Evolutionary conservation across 2,113 vertebrate genomes (phyloP).

Genomic region (Tauraco erythrolophus): DNA sequence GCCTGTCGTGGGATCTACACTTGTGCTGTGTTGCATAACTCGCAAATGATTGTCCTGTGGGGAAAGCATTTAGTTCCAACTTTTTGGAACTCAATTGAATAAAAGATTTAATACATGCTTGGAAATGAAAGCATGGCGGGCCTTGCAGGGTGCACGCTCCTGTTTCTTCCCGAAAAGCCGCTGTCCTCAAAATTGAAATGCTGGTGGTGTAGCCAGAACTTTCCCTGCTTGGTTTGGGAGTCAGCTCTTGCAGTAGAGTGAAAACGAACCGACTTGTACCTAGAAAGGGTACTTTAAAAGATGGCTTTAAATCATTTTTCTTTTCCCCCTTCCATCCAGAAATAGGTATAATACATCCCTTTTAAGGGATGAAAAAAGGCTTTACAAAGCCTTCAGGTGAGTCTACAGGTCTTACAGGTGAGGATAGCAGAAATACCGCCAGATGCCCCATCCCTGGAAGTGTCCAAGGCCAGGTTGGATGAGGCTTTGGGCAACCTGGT

Average conservation of each 20-base stretch:
- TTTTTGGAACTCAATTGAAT: too few relatives aligned
- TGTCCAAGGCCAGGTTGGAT: too few relatives aligned
- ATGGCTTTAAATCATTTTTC: neutral
- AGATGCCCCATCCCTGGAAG: too few relatives aligned
- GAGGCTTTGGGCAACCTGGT: too few relatives aligned
- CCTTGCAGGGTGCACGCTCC: fast-evolving
- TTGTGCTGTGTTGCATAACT: neutral
- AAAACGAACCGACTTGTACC: neutral
- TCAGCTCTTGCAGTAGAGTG: neutral
- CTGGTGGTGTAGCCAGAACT: neutral
- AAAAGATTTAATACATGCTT: too few relatives aligned
- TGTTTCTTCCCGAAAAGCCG: neutral
- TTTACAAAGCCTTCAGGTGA: neutral
- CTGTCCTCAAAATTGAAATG: neutral
- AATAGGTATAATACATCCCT: neutral
- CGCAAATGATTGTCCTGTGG: neutral
- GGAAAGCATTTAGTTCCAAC: neutral
- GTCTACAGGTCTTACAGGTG: neutral
- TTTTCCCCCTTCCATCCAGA: fast-evolving
- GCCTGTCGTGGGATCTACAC: neutral
- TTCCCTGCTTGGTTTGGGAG: neutral
- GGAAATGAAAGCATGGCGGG: too few relatives aligned
- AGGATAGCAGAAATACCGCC: too few relatives aligned
- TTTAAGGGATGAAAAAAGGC: neutral
- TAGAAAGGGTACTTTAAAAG: neutral